A percentile compares a stretch with the other conserved stretches of the same genome.
Evolutionary conservation across 2,888 invertebrate genomes (phyloP).

Genomic region (Diploptera punctata): DNA sequence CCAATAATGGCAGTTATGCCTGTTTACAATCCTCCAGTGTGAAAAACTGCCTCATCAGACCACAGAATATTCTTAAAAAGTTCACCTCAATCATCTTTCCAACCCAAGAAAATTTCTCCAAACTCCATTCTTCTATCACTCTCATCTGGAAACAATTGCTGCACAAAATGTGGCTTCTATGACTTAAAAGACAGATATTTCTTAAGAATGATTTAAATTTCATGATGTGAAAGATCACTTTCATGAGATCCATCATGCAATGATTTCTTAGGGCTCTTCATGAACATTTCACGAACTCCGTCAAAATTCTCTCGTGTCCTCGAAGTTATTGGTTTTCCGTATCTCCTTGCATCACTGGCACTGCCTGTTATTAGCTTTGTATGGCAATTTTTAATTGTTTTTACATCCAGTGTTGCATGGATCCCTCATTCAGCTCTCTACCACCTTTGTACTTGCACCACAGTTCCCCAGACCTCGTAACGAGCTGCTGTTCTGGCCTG

Average conservation of each 20-base stretch:
- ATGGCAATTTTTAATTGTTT: not conserved
- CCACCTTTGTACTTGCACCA: no score
- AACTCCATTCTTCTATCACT: constrained; percentile 7
- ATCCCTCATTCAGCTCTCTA: not conserved
- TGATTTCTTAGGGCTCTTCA: not conserved
- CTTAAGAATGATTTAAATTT: not conserved
- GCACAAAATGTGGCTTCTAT: constrained; percentile 2
- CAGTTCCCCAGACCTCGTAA: not conserved
- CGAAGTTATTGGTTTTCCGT: not conserved
- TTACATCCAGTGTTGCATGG: not conserved
- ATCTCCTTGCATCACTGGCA: not conserved
- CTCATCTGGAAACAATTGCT: constrained; percentile 2
- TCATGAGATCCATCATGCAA: not conserved
- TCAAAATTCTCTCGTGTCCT: not conserved
- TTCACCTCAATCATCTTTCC: not conserved
- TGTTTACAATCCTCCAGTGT: no score
- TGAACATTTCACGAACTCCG: no score
- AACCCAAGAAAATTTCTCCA: not conserved
- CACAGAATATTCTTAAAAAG: no score
- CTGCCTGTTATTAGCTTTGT: not conserved
- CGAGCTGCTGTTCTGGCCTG: not conserved
- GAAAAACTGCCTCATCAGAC: no score
- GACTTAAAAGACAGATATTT: constrained; percentile 1
- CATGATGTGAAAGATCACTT: not conserved
- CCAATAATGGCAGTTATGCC: no score